phyloP scores from a whole-genome alignment of 2,888 invertebrate species.

The Apodemia zela region DNA sequence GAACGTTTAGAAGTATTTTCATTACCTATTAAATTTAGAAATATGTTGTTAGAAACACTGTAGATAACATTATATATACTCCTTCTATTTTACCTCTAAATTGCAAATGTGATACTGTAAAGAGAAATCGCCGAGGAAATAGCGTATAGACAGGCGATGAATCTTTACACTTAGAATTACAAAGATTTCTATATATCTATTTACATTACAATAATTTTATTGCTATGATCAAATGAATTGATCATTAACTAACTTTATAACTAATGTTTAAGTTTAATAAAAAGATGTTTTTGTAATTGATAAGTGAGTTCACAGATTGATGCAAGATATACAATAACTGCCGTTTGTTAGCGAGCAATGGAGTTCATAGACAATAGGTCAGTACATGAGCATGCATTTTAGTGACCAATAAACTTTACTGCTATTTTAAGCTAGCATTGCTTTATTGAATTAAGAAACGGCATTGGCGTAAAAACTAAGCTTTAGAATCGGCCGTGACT shows the following conservation, averaged over 20 bases:
- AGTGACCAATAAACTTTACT: slow-evolving; percentile 9
- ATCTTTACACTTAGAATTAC: too few relatives aligned
- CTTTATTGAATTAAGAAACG: slow-evolving; percentile 39
- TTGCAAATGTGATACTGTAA: too few relatives aligned
- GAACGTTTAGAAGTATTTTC: too few relatives aligned
- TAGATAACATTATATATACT: too few relatives aligned
- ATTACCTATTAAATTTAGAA: too few relatives aligned
- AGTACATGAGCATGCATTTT: slow-evolving; percentile 16
- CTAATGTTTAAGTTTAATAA: background rate
- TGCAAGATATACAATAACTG: slow-evolving; percentile 6
- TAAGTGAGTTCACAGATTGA: background rate
- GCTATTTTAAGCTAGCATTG: background rate
- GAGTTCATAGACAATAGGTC: slow-evolving; percentile 1
- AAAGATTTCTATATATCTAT: too few relatives aligned
- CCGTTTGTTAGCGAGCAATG: background rate
- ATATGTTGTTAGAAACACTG: too few relatives aligned
- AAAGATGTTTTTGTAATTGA: background rate
- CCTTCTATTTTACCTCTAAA: too few relatives aligned
- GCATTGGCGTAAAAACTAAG: slow-evolving; percentile 38
- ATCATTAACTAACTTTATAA: background rate
- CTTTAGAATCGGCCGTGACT: slow-evolving; percentile 40
- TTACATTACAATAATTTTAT: background rate
- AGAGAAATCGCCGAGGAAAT: too few relatives aligned
- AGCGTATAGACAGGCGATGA: too few relatives aligned
- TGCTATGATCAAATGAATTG: background rate